Base-by-base conservation (phyloP, 2,797 vertebrate species). In the Todus mexicanus region DNA sequence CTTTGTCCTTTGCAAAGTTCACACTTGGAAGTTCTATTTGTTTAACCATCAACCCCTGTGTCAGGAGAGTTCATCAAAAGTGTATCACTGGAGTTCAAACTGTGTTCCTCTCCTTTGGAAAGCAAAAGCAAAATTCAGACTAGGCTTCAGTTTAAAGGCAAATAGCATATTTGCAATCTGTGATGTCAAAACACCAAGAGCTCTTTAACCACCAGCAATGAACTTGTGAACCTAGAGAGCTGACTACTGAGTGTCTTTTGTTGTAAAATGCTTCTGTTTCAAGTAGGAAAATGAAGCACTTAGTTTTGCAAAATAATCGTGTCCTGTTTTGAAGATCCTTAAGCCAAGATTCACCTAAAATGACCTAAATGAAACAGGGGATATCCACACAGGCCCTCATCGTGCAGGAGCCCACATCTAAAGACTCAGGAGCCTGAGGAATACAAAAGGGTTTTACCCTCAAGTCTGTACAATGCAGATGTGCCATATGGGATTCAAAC, bases 221-320 rank as follows among this genome's bases (percentile, higher is more conserved):
- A 83, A 20, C 23, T 15, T 53, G 21, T n/a, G 31, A 70, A 68
- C 23, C 13, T 65, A 15, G 15, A 45, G 51, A 54, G n/a, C 11
- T 54, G 53, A 54, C 11, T 64, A 16, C 15, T 38, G 43, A 65
- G 6, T 16, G 18, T 18, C 25, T 59, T 92, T 40, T 51, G 33
- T n/a, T 51, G 27, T 38, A 87, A 79, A 91, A 50, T 0, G 3
- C 2, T 54, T 50, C 8, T 17, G 48, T 5, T 74, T 68, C 4
- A 0, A 37, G 16, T 26, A 25, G 12, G 14, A 73, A 83, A 83
- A 54, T 6, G 15, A 63, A 18, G n/a, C 10, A 8, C 6, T 13
- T 53, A 6, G 3, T 50, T 65, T 57, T 69, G 15, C 26, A 54
- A 53, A 89, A 57, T 22, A 40, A 31, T 38, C 0, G 0, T 1